Evolutionary conservation across 1,140 invertebrate genomes (phyloP), one percentile per base, ranked within the genome.

Genomic region (Bombus waltoni): DNA sequence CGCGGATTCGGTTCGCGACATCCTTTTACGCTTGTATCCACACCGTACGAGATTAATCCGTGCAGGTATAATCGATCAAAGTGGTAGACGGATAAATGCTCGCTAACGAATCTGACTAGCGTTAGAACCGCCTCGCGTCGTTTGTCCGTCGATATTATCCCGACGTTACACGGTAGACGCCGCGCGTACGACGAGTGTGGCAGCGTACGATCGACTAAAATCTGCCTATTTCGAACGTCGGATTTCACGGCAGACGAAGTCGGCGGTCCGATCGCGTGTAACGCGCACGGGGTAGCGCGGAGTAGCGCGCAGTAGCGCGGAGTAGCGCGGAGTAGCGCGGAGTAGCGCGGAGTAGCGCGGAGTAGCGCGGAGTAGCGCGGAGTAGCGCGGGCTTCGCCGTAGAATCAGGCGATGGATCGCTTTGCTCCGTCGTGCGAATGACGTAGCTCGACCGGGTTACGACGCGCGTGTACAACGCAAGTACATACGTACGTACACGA

Each of bases 401-500:
- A 66, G 78, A 89, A 81, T 66, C 68, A 81, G 88, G 73, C 81
- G 82, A 38, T 68, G 74, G 88, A 85, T 89, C 88, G 82, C 82
- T 89, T 89, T 87, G 87, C 78, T 88, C 82, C 86, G 81, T 89
- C 82, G 78, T 85, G 81, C 35, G 68, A 83, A 84, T 85, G 88
- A 78, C 38, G 77, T 57, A 68, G 11, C 44, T 35, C 22, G 81
- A 74, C 28, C 1, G 25, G 47, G 53, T 72, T 70, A 59, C 0
- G 11, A 11, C 13, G 32, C 66, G 66, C 35, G 66, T 38, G 66
- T 65, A 65, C 47, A 38, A 2, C 38, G 38, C 38, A 38, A 38
- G 38, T 38, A 38, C 38, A 38, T 38, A 38, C 38, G 32, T 32
- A 8, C 35, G 13, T 73, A 74, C 15, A 22, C 42, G 5, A 8